These are phyloP conservation scores for Euleptes europaea DNA, from an alignment of 2,113 vertebrate species.

Conservation along the genomic window DNA sequence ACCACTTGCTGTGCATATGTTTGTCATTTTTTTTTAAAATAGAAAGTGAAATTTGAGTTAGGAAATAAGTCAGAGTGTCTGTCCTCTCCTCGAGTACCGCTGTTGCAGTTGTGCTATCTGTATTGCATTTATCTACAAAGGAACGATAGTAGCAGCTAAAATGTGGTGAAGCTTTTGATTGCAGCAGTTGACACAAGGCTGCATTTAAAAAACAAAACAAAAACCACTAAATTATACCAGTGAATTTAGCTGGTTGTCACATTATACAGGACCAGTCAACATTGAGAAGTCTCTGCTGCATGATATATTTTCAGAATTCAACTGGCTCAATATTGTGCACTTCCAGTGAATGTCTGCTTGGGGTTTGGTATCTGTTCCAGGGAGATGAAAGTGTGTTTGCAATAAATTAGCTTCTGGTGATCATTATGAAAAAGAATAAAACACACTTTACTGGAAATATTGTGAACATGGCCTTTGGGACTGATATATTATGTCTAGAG, in stretches of 20 bases:
- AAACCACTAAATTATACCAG: not conserved
- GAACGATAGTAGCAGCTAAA: not conserved
- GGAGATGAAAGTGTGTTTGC: not conserved
- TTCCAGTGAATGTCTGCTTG: slow-evolving; percentile 15
- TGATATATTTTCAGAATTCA: slow-evolving; percentile 9
- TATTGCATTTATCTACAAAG: not conserved
- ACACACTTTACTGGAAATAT: slow-evolving; percentile 3
- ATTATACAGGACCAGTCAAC: not conserved
- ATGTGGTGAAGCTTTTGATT: not conserved
- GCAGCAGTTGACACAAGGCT: not conserved
- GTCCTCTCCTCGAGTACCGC: not conserved
- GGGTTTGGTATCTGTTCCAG: slow-evolving; percentile 6
- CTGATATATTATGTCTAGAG: not conserved
- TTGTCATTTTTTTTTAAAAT: not conserved
- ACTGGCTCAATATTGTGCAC: slow-evolving; percentile 2
- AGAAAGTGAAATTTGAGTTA: not conserved
- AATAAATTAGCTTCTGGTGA: slow-evolving; percentile 27
- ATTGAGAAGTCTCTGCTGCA: not conserved
- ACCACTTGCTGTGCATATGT: no score
- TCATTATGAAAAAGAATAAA: not conserved
- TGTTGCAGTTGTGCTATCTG: not conserved
- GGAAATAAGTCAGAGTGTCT: not conserved
- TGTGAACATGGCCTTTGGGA: not conserved
- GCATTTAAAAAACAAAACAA: not conserved
- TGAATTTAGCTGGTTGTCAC: not conserved